Conservation (phyloP, 2,113 vertebrate species). For the Brevimyrus niger region DNA sequence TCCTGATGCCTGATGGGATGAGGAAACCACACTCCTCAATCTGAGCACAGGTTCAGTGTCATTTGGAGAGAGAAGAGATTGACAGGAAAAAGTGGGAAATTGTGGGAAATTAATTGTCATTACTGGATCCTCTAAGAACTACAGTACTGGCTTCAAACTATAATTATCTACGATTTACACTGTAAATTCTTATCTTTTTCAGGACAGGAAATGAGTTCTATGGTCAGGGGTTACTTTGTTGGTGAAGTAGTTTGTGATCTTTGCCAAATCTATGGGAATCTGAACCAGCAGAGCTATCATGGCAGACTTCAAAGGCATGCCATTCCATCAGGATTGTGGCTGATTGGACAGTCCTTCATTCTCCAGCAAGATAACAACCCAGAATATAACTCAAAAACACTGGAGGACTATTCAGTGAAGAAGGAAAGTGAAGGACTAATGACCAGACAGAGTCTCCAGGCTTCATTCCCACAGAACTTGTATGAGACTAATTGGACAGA, state of each 20-base stretch:
- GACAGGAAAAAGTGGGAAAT: neutral
- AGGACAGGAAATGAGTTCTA: neutral
- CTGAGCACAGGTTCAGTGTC: slow-evolving; percentile 8
- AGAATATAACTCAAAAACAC: neutral
- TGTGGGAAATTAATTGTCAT: neutral
- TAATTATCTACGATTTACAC: neutral
- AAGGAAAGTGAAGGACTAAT: neutral
- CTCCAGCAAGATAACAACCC: neutral
- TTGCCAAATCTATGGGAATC: neutral
- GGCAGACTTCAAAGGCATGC: neutral
- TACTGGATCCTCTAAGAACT: neutral
- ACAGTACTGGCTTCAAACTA: neutral
- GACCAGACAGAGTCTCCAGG: neutral
- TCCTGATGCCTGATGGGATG: slow-evolving; percentile 24
- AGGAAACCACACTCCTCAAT: neutral
- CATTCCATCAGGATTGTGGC: neutral
- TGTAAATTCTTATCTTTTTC: neutral
- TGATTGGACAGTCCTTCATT: neutral
- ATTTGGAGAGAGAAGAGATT: slow-evolving; percentile 10
- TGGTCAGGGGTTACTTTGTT: neutral
- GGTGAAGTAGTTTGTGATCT: neutral
- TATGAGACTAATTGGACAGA: neutral
- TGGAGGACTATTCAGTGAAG: neutral
- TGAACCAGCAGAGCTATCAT: neutral
- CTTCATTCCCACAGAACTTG: neutral